Percentiles rank a stretch among this genome's conserved stretches.
Evolutionary conservation across 2,888 invertebrate genomes (phyloP).

Genomic region (Caenorhabditis sp.): DNA sequence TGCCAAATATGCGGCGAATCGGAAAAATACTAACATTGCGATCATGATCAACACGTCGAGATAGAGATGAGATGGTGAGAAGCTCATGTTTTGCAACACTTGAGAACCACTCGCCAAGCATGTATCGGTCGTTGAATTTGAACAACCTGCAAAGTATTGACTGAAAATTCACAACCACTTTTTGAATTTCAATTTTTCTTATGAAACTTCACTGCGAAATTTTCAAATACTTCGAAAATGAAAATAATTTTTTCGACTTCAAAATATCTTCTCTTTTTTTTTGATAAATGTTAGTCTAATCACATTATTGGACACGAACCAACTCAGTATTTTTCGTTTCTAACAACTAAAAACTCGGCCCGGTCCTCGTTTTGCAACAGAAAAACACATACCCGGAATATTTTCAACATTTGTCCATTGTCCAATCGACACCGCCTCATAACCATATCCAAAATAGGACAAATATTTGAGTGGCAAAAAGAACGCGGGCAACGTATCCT

Average conservation of each 20-base stretch:
- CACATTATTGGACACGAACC: too few species aligned
- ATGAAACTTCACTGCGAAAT: neutral
- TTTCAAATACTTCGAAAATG: too few species aligned
- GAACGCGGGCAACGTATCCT: conserved; percentile 75
- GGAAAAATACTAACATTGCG: conserved; percentile 54
- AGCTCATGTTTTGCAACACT: conserved; percentile 57
- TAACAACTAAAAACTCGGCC: neutral
- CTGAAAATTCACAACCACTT: neutral
- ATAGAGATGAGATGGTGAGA: conserved; percentile 48
- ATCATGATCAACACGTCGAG: conserved; percentile 50
- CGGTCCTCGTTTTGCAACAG: neutral
- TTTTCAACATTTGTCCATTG: conserved; percentile 70
- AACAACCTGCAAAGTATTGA: conserved; percentile 25
- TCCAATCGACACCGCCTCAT: conserved; percentile 71
- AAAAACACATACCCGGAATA: conserved; percentile 51
- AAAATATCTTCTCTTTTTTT: too few species aligned
- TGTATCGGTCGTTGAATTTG: neutral
- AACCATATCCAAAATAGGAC: conserved; percentile 72
- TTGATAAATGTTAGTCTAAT: too few species aligned
- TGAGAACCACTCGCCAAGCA: conserved; percentile 51
- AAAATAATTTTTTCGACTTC: too few species aligned
- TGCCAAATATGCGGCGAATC: conserved; percentile 60
- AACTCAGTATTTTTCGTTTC: neutral
- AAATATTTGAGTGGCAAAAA: conserved; percentile 72
- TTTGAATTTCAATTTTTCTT: neutral